Percentiles rank a stretch among this genome's conserved stretches.
These are phyloP conservation scores for Macrosiphum euphorbiae DNA, from an alignment of 2,888 invertebrate genomes.

Conservation along the genomic window DNA sequence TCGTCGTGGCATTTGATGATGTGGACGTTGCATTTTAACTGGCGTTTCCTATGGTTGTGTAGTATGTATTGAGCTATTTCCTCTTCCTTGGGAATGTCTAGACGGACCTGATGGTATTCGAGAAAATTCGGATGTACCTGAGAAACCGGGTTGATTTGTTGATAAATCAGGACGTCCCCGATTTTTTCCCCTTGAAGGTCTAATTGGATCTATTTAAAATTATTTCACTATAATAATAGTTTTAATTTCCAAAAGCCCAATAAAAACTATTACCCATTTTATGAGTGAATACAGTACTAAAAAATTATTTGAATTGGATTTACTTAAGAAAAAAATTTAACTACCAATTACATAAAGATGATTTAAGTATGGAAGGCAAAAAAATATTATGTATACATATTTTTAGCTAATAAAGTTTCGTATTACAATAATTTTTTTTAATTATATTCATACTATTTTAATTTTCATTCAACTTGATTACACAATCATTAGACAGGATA, in stretches of 20 bases:
- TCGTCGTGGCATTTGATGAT: background rate
- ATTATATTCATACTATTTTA: too few species aligned
- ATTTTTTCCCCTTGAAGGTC: conserved; percentile 7
- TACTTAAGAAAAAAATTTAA: background rate
- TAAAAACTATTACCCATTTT: background rate
- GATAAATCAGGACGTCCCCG: background rate
- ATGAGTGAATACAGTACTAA: background rate
- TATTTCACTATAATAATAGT: background rate
- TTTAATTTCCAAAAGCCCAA: background rate
- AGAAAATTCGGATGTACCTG: too few species aligned
- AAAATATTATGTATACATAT: too few species aligned
- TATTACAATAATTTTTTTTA: too few species aligned
- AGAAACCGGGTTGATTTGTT: background rate
- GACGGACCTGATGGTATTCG: too few species aligned
- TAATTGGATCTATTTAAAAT: conserved; percentile 37
- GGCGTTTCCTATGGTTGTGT: too few species aligned
- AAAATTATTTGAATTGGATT: background rate
- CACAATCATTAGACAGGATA: too few species aligned
- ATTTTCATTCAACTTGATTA: too few species aligned
- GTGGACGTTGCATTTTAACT: background rate
- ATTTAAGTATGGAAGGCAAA: too few species aligned
- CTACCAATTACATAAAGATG: too few species aligned
- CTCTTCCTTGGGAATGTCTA: background rate
- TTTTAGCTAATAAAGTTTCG: too few species aligned
- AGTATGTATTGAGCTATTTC: background rate